A percentile compares a stretch with the other conserved stretches of the same genome.
Conservation (phyloP, 2,888 invertebrate species). For the Cepaea hortensis region DNA sequence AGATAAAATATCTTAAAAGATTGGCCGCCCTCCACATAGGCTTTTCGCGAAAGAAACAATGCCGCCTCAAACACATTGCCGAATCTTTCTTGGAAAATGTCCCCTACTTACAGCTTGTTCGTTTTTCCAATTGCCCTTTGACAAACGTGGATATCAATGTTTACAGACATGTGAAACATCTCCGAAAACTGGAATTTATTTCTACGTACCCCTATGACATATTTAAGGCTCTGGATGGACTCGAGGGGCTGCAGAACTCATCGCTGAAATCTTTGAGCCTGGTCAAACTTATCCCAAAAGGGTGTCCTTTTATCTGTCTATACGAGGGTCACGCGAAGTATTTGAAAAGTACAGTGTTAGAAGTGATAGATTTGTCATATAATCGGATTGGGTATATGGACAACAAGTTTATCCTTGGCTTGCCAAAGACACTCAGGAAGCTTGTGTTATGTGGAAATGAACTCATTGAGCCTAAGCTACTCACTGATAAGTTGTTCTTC, state of each 20-base stretch:
- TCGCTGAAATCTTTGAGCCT: not conserved
- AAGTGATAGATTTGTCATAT: not conserved
- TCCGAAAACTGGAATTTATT: not conserved
- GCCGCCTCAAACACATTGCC: not conserved
- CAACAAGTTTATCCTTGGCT: not conserved
- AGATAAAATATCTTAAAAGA: no score
- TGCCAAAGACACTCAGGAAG: not conserved
- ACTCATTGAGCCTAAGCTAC: not conserved
- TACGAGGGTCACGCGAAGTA: not conserved
- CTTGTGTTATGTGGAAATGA: not conserved
- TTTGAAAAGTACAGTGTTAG: not conserved
- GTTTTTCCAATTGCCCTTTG: not conserved
- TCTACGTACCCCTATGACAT: not conserved
- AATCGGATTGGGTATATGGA: not conserved
- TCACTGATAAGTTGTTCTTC: not conserved
- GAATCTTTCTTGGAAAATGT: not conserved
- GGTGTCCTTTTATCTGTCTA: not conserved
- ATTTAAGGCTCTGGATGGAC: not conserved
- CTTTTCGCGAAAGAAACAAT: not conserved
- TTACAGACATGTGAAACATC: not conserved
- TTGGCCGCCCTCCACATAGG: no score
- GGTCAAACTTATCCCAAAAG: not conserved
- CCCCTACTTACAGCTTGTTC: not conserved
- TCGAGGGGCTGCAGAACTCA: not conserved
- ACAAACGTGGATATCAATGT: not conserved